Base-by-base conservation (phyloP, 2,113 vertebrate species). In the Neodontobutis hainanensis region DNA sequence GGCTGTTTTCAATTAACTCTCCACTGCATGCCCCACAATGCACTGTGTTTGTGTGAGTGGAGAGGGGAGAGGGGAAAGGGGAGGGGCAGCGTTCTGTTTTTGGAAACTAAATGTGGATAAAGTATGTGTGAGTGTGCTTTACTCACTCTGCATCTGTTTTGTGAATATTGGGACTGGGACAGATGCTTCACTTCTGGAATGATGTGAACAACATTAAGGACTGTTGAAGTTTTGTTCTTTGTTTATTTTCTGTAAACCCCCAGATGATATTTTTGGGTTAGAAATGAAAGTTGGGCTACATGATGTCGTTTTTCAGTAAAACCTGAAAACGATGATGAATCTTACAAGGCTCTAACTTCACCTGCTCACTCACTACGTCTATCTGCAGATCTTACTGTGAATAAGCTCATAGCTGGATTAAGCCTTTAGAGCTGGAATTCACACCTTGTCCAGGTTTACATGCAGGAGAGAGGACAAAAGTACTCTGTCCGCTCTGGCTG, bases 111-210 rank as follows among this genome's bases (percentile, higher is more conserved):
- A 48, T 62, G 62, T 66, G 48, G 11, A 42, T 16, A 11, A n/a
- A 36, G 35, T 6, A 5, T 12, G 16, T 14, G 63, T 12, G 32
- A 46, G 32, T 34, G 60, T 38, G 32, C 46, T 8, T 8, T 7
- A n/a, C 34, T 68, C 15, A 42, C 16, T 49, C 15, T 45, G 40
- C 60, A 50, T 65, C 55, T 48, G 43, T 55, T 55, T 34, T 32
- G 52, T 52, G 50, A 52, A 52, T 27, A 19, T 27, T 12, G 50
- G 34, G 50, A 65, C 78, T 55, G 76, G 65, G 80, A 85, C 84
- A 82, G 82, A 86, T 89, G 87, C 73, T 36, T 42, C 11, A 66
- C 77, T 77, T 19, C 34, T 68, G 75, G 71, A 60, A 0, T 68
- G 9, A 16, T 36, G 19, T 27, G 19, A 27, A 27, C 38, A 53